Percentiles rank a stretch among this genome's conserved stretches.
Evolutionary conservation across 2,888 invertebrate species (phyloP).

Genomic region (Cantharis nigra): DNA sequence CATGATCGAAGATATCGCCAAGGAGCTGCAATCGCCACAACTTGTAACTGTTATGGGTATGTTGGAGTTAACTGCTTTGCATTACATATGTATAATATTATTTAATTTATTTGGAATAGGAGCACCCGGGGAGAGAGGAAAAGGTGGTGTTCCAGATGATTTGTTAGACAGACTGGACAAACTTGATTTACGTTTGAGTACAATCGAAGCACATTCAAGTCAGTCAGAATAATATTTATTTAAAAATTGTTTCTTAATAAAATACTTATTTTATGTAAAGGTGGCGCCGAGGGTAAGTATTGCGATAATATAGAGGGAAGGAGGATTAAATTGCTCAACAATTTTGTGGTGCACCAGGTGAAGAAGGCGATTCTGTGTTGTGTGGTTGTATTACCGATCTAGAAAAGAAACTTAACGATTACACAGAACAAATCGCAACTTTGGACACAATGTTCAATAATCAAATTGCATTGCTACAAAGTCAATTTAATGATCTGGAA

Average conservation of each 20-base stretch:
- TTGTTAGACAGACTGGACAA: not conserved
- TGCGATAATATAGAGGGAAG: not conserved
- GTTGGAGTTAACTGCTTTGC: not conserved
- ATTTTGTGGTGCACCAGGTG: not conserved
- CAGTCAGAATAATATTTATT: not conserved
- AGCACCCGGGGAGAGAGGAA: not conserved
- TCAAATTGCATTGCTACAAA: slow-evolving; percentile 58
- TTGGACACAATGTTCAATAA: slow-evolving; percentile 49
- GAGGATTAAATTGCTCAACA: not conserved
- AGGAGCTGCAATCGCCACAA: slow-evolving; percentile 14
- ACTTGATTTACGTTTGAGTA: not conserved
- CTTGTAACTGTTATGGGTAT: not conserved
- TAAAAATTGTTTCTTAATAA: not conserved
- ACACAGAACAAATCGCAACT: slow-evolving; percentile 43
- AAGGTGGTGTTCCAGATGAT: not conserved
- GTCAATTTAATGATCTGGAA: slow-evolving; percentile 57
- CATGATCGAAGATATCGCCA: slow-evolving; percentile 63
- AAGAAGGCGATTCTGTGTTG: not conserved
- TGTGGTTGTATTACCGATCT: not conserved
- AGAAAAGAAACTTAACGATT: slow-evolving; percentile 42
- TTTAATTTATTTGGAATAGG: not conserved
- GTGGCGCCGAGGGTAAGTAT: not conserved
- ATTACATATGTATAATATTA: not conserved
- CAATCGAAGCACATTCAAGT: not conserved
- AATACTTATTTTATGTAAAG: not conserved